These are phyloP conservation scores for Phycodurus eques DNA, from an alignment of 2,113 vertebrate genomes.

Conservation along the genomic window DNA sequence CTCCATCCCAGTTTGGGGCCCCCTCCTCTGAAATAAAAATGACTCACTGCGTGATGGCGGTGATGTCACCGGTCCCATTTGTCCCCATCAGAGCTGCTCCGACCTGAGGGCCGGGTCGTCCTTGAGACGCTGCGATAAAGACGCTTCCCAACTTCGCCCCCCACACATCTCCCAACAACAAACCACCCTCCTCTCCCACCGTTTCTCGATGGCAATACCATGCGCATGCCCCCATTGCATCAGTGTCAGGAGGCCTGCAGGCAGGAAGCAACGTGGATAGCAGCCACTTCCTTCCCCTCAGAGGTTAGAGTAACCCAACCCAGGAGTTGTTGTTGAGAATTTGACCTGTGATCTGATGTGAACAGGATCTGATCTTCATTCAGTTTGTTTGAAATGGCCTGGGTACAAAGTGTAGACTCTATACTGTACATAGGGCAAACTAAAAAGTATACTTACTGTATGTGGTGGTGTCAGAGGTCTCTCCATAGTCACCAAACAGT, in stretches of 20 bases:
- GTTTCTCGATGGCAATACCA: slow-evolving; percentile 25
- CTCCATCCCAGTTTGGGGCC: slow-evolving; percentile 30
- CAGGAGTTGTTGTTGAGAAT: slow-evolving; percentile 35
- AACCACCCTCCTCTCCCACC: background rate
- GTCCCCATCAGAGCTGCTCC: slow-evolving; percentile 68
- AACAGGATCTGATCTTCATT: background rate
- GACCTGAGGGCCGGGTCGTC: slow-evolving; percentile 67
- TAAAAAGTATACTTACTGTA: too few species aligned
- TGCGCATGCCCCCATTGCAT: slow-evolving; percentile 46
- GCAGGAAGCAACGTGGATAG: slow-evolving; percentile 63
- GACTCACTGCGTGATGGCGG: slow-evolving; percentile 67
- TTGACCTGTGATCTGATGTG: slow-evolving; percentile 35
- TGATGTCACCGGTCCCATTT: slow-evolving; percentile 74
- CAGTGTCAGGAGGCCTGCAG: slow-evolving; percentile 63
- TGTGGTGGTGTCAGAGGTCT: too few species aligned
- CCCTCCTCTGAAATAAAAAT: slow-evolving; percentile 69
- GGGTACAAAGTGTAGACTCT: background rate
- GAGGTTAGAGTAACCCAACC: slow-evolving; percentile 17
- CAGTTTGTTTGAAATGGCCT: background rate
- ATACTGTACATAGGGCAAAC: too few species aligned
- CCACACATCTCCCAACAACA: background rate
- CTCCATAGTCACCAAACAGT: too few species aligned
- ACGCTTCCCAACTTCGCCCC: background rate
- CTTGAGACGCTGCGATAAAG: slow-evolving; percentile 69
- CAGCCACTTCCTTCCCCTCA: slow-evolving; percentile 49